Conservation (phyloP, 2,888 invertebrate genomes). For the Lepidochrysops patricia region DNA sequence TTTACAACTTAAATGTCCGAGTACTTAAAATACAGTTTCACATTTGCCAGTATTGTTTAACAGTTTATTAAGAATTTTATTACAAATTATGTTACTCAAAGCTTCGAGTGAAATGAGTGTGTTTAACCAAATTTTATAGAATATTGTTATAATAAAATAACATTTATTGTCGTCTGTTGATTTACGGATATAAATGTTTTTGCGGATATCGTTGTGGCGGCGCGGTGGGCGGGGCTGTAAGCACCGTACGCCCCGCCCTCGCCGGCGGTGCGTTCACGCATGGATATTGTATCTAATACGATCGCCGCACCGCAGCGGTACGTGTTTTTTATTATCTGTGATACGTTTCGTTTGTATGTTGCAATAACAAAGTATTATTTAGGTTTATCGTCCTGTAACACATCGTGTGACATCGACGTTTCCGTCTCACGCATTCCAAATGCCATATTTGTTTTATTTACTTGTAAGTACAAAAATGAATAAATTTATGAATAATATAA, state of each 20-base stretch:
- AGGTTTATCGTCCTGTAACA: constrained; percentile 25
- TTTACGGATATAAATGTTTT: not conserved
- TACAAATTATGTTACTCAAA: not conserved
- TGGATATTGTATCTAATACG: not conserved
- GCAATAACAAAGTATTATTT: constrained; percentile 58
- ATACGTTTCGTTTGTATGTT: constrained; percentile 60
- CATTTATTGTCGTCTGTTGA: not conserved
- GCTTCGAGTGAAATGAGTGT: not conserved
- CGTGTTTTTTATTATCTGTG: constrained; percentile 50
- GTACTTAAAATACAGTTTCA: not conserved
- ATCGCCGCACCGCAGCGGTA: not conserved
- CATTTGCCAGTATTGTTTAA: not conserved
- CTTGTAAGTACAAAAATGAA: constrained; percentile 62
- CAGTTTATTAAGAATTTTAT: not conserved
- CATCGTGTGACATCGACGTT: constrained; percentile 43
- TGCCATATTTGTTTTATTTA: constrained; percentile 35
- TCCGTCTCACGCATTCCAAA: constrained; percentile 62
- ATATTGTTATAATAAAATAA: not conserved
- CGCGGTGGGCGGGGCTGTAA: not conserved
- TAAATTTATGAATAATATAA: constrained; percentile 42
- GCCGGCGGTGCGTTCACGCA: not conserved
- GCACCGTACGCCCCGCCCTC: not conserved
- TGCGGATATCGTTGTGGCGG: not conserved
- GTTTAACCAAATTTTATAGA: not conserved
- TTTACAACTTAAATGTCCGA: not conserved